A percentile compares a stretch with the other conserved stretches of the same genome.
These are phyloP conservation scores for Ornithoptera priamus DNA, from an alignment of 2,888 invertebrate species.

Conservation along the genomic window DNA sequence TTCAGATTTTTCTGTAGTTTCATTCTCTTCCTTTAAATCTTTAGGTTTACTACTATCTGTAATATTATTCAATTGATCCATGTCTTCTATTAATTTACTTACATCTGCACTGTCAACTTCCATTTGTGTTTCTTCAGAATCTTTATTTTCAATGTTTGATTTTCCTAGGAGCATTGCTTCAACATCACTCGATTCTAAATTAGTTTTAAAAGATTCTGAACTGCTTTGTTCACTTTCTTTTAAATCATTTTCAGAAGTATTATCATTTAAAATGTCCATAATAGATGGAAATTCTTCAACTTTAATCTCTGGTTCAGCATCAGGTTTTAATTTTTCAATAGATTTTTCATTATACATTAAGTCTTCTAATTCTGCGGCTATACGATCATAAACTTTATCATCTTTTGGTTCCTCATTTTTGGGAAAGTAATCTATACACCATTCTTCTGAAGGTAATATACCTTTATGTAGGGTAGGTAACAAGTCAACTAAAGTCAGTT, in stretches of 20 bases:
- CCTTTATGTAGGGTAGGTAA: constrained; percentile 56
- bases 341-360: constrained; percentile 71
- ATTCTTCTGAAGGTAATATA: constrained; percentile 67
- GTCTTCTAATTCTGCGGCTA: constrained; percentile 75
- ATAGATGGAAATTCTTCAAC: constrained; percentile 71
- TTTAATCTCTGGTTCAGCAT: constrained; percentile 44
- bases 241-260: constrained; percentile 42
- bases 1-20: constrained; percentile 23
- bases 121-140: constrained; percentile 47
- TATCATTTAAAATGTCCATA: constrained; percentile 71
- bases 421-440: constrained; percentile 72
- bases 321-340: constrained; percentile 39
- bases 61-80: constrained; percentile 45
- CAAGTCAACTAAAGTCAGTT: constrained; percentile 55
- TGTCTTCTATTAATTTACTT: constrained; percentile 51
- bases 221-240: constrained; percentile 53
- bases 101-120: constrained; percentile 56
- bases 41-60: constrained; percentile 36
- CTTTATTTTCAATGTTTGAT: constrained; percentile 40
- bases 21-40: constrained; percentile 33
- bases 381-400: constrained; percentile 75
- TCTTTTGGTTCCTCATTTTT: constrained; percentile 65
- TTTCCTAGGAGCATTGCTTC: constrained; percentile 73
- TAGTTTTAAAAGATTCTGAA: constrained; percentile 51
- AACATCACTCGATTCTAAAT: constrained; percentile 68